A percentile compares a stretch with the other conserved stretches of the same genome.
Evolutionary conservation across 2,113 vertebrate genomes (phyloP).

Genomic region (Gallinago paraguaiae): DNA sequence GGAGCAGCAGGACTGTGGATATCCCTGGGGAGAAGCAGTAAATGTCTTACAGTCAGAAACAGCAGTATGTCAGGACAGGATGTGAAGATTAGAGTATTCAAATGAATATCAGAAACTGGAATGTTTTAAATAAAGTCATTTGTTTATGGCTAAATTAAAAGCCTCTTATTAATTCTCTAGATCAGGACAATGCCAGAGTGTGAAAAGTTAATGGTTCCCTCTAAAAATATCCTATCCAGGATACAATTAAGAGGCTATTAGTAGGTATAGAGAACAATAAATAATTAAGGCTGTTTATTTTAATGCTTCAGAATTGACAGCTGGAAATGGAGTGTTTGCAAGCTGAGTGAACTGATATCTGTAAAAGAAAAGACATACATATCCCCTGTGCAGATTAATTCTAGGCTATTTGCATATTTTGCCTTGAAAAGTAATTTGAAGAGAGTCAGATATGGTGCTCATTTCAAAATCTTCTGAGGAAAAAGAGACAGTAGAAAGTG

Average conservation of each 20-base stretch:
- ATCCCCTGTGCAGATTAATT: constrained; percentile 25
- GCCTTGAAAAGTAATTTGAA: background rate
- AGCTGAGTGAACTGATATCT: background rate
- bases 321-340: background rate
- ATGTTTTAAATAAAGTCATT: constrained; percentile 12
- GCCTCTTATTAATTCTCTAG: constrained; percentile 23
- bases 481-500: background rate
- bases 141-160: constrained; percentile 13
- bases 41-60: background rate
- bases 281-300: constrained; percentile 69
- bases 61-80: background rate
- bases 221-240: constrained; percentile 53
- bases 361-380: background rate
- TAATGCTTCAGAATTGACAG: constrained; percentile 64
- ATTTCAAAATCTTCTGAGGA: background rate
- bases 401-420: constrained; percentile 17
- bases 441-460: background rate
- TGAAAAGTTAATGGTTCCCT: constrained; percentile 31
- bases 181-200: background rate
- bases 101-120: background rate
- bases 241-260: constrained; percentile 68
- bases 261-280: constrained; percentile 62
- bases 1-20: background rate
- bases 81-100: background rate
- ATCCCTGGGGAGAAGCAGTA: background rate